These are phyloP conservation scores for Symphodus melops DNA, from an alignment of 2,113 vertebrate genomes.

Conservation along the genomic window DNA sequence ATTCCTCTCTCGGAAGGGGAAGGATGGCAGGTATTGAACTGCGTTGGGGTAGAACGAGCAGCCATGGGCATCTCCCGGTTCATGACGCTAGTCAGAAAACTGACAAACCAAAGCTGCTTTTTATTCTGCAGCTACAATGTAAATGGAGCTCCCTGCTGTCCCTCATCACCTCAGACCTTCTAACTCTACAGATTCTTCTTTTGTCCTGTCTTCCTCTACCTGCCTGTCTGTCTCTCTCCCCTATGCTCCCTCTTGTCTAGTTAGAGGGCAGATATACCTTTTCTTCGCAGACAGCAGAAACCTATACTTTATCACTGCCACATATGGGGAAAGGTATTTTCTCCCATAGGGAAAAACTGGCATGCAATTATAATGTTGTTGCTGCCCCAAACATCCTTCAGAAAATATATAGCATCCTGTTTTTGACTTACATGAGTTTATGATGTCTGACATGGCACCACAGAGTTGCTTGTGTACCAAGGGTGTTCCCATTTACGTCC, in stretches of 20 bases:
- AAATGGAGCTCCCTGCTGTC: slow-evolving; percentile 66
- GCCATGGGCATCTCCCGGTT: slow-evolving; percentile 79
- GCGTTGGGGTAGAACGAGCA: slow-evolving; percentile 71
- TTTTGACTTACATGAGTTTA: slow-evolving; percentile 64
- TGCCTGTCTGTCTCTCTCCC: slow-evolving; percentile 17
- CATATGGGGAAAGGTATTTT: slow-evolving; percentile 68
- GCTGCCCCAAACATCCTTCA: slow-evolving; percentile 59
- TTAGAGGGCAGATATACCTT: slow-evolving; percentile 71
- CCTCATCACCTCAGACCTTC: slow-evolving; percentile 58
- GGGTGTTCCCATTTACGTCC: slow-evolving; percentile 37
- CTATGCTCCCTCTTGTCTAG: slow-evolving; percentile 70
- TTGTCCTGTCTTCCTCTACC: slow-evolving; percentile 24
- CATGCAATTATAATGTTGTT: slow-evolving; percentile 68
- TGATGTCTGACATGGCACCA: slow-evolving; percentile 56
- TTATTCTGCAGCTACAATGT: slow-evolving; percentile 71
- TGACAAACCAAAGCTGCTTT: slow-evolving; percentile 81
- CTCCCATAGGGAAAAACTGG: slow-evolving; percentile 66
- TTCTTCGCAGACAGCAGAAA: slow-evolving; percentile 57
- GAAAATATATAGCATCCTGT: slow-evolving; percentile 71
- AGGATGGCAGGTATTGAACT: slow-evolving; percentile 72
- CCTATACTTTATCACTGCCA: slow-evolving; percentile 71
- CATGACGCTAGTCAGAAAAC: slow-evolving; percentile 81
- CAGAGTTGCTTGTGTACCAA: slow-evolving; percentile 32
- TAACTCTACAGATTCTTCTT: slow-evolving; percentile 45
- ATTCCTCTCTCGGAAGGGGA: slow-evolving; percentile 38